Percentiles rank a stretch among this genome's conserved stretches.
These are phyloP conservation scores for Diorhabda carinulata DNA, from an alignment of 1,140 invertebrate species.

Conservation along the genomic window DNA sequence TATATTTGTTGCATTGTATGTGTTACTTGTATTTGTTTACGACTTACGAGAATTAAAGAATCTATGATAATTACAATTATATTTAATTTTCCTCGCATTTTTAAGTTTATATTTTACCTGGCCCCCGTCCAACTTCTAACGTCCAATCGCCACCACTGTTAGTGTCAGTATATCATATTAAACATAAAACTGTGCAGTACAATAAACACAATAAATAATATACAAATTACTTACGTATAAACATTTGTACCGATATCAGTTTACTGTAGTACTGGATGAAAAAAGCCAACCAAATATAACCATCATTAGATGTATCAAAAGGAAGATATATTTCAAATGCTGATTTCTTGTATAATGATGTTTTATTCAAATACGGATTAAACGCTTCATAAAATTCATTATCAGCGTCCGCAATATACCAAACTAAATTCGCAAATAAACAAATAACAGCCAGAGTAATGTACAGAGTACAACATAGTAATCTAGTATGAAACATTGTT, in stretches of 20 bases:
- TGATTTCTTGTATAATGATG: slow-evolving; percentile 20
- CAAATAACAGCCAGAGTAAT: neutral
- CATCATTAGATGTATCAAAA: slow-evolving; percentile 27
- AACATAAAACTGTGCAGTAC: too few species aligned
- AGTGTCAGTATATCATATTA: too few species aligned
- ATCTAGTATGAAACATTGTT: slow-evolving; percentile 9
- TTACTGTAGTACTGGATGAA: slow-evolving; percentile 17
- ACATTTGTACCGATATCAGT: slow-evolving; percentile 10
- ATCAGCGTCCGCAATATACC: neutral
- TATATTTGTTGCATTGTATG: too few species aligned
- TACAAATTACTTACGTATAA: slow-evolving; percentile 24
- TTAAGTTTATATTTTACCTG: too few species aligned
- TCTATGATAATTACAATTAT: too few species aligned
- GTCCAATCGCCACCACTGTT: too few species aligned
- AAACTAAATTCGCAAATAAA: neutral
- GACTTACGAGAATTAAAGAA: too few species aligned
- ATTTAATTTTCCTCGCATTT: too few species aligned
- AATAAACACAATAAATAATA: too few species aligned
- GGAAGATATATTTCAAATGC: slow-evolving; percentile 22
- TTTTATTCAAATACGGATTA: slow-evolving; percentile 22
- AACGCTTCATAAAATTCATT: slow-evolving; percentile 16
- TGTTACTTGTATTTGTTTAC: too few species aligned
- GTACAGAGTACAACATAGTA: slow-evolving; percentile 4
- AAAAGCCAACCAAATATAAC: slow-evolving; percentile 24
- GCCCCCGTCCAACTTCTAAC: too few species aligned